Conservation (phyloP, 2,888 invertebrate genomes). For the Ischnura elegans region DNA sequence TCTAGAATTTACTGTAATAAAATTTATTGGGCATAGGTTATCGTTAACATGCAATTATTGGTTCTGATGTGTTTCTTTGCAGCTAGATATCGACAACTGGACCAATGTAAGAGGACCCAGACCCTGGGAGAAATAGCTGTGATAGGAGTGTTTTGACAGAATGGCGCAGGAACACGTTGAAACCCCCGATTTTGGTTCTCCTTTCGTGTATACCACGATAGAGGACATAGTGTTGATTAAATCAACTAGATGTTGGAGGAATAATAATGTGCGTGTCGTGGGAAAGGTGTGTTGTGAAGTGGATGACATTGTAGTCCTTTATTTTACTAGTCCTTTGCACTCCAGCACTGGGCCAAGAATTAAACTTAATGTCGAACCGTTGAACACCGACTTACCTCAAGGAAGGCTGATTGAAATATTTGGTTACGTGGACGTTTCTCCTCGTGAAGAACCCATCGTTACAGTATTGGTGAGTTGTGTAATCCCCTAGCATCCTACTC, state of each 20-base stretch:
- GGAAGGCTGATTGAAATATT: constrained; percentile 17
- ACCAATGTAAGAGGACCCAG: constrained; percentile 91
- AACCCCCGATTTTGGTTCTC: neutral
- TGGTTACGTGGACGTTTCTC: neutral
- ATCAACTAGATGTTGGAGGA: neutral
- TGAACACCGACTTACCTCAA: neutral
- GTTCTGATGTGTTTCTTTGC: constrained; percentile 69
- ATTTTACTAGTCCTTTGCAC: neutral
- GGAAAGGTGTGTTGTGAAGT: neutral
- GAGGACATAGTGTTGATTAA: constrained; percentile 4
- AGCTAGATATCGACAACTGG: constrained; percentile 90
- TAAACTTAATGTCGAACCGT: neutral
- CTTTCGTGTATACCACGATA: neutral
- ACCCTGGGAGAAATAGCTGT: constrained; percentile 86
- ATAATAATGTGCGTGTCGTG: neutral
- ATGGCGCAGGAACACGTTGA: neutral
- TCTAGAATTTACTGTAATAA: no score
- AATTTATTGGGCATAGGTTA: neutral
- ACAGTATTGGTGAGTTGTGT: neutral
- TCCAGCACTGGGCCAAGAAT: neutral
- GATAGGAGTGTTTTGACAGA: neutral
- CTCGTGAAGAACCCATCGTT: neutral
- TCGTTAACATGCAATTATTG: neutral
- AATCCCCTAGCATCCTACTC: neutral
- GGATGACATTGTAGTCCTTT: no score